These are phyloP conservation scores for Synodontis membranacea DNA, from an alignment of 2,113 vertebrate species.

Conservation along the genomic window DNA sequence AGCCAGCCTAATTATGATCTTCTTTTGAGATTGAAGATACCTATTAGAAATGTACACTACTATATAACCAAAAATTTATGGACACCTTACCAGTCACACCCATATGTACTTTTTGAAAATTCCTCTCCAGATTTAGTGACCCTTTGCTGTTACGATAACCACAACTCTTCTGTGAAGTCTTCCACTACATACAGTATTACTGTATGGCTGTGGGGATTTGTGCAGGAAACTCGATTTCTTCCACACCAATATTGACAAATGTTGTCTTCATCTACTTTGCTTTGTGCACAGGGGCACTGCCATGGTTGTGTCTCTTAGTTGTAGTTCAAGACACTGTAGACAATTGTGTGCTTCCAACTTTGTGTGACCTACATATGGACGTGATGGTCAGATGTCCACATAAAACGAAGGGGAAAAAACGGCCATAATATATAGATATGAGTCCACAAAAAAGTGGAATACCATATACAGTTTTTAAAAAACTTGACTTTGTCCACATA, in stretches of 20 bases:
- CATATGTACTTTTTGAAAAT: background rate
- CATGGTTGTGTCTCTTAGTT: background rate
- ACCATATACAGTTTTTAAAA: background rate
- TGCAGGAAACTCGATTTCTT: background rate
- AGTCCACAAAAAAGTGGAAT: background rate
- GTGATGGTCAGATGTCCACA: background rate
- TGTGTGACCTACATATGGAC: background rate
- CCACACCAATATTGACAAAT: background rate
- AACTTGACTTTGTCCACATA: conserved; percentile 51
- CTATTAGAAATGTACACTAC: background rate
- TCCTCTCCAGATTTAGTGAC: background rate
- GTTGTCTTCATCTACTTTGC: background rate
- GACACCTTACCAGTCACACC: background rate
- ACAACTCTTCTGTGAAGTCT: background rate
- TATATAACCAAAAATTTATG: background rate
- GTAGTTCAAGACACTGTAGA: background rate
- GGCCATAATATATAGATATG: background rate
- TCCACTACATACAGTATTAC: background rate
- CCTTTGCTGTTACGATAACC: background rate
- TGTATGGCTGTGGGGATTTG: background rate
- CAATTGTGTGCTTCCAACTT: background rate
- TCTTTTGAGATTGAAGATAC: background rate
- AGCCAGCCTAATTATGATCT: background rate
- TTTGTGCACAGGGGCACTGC: background rate
- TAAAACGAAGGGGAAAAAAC: too few relatives aligned